A percentile compares a stretch with the other conserved stretches of the same genome.
These are phyloP conservation scores for Eupeodes corollae DNA, from an alignment of 1,140 invertebrate genomes.

Conservation along the genomic window DNA sequence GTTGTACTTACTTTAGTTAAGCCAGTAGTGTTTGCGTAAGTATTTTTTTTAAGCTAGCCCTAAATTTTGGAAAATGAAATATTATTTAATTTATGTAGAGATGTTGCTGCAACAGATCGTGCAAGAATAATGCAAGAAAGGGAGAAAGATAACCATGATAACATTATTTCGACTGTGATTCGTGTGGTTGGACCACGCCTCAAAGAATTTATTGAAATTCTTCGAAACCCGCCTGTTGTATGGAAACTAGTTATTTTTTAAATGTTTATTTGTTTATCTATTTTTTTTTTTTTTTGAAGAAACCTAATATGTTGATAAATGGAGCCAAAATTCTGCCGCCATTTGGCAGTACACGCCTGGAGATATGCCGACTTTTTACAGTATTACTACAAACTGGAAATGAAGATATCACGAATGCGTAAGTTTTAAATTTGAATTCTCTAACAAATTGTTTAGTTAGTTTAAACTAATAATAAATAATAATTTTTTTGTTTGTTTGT, in stretches of 20 bases:
- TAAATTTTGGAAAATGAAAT: not conserved
- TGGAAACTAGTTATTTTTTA: conserved; percentile 11
- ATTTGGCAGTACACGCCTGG: conserved; percentile 62
- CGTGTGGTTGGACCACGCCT: conserved; percentile 54
- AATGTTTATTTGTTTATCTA: not conserved
- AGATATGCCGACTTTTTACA: conserved; percentile 60
- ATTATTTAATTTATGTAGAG: conserved; percentile 23
- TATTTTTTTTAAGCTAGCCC: not conserved
- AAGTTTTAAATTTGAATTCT: conserved; percentile 9
- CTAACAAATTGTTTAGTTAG: not conserved
- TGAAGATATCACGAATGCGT: conserved; percentile 41
- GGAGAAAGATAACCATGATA: conserved; percentile 41
- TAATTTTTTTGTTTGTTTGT: not conserved
- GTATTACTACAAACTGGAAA: conserved; percentile 57
- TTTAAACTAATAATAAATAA: too few relatives aligned
- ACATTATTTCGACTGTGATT: conserved; percentile 46
- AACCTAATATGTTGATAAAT: conserved; percentile 25
- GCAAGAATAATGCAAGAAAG: conserved; percentile 26
- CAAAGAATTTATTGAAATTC: conserved; percentile 57
- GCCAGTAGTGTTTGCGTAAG: conserved; percentile 31
- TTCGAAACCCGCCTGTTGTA: conserved; percentile 63
- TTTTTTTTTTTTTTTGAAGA: conserved; percentile 17
- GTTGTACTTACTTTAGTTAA: conserved; percentile 63
- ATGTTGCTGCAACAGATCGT: conserved; percentile 31
- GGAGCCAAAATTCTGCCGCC: conserved; percentile 50